A percentile compares a stretch with the other conserved stretches of the same genome.
These are phyloP conservation scores for Danio choprae DNA, from an alignment of 2,797 vertebrate species.

Conservation along the genomic window DNA sequence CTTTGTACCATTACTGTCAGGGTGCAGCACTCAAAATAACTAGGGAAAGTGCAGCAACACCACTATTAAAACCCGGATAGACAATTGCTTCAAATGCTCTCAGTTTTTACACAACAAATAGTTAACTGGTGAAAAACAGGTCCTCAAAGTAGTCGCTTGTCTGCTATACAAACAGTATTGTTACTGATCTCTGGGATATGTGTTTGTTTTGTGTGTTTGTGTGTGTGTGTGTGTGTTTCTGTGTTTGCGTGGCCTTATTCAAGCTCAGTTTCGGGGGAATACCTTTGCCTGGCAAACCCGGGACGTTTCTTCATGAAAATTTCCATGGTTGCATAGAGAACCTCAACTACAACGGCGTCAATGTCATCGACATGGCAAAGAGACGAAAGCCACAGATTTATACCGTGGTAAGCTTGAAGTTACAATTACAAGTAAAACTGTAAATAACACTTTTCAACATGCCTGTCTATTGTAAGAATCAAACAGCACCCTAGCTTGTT, in stretches of 20 bases:
- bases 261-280: conserved; percentile 71
- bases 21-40: conserved; percentile 8
- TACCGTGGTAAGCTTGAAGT: conserved; percentile 58
- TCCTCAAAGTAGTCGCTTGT: neutral
- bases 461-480: neutral
- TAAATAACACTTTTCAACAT: neutral
- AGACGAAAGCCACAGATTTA: conserved; percentile 69
- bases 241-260: conserved; percentile 50
- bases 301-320: conserved; percentile 64
- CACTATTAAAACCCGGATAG: neutral
- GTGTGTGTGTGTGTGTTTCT: conserved; percentile 20
- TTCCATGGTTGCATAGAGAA: conserved; percentile 68
- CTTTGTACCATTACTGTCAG: neutral
- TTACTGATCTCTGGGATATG: conserved; percentile 48
- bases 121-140: neutral
- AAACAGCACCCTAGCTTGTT: neutral
- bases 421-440: neutral
- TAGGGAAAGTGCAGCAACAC: neutral
- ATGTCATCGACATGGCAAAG: conserved; percentile 69
- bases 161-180: neutral
- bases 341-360: conserved; percentile 68
- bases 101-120: conserved; percentile 16
- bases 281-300: conserved; percentile 67
- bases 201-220: conserved; percentile 20
- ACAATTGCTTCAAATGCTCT: neutral